Conservation (phyloP, 2,888 invertebrate genomes). For the Pachymerium ferrugineum region DNA sequence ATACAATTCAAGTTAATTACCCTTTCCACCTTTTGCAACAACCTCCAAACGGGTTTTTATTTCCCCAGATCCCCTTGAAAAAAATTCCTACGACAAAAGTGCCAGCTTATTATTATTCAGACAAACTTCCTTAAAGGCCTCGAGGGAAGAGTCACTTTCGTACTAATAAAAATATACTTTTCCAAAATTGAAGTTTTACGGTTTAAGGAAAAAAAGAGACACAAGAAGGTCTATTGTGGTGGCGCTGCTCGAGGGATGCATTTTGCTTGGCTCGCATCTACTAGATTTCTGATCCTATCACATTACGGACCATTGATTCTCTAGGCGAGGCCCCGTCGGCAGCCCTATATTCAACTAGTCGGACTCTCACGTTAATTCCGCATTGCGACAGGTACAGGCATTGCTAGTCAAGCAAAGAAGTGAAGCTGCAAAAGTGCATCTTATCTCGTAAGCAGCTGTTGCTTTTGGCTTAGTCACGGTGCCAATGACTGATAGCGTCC, state of each 20-base stretch:
- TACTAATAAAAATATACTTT: constrained; percentile 13
- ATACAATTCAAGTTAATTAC: too few species aligned
- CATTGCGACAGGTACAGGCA: not conserved
- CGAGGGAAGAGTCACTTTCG: constrained; percentile 3
- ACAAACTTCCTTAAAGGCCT: not conserved
- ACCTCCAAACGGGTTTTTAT: too few species aligned
- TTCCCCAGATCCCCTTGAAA: not conserved
- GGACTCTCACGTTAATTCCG: not conserved
- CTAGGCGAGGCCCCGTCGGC: not conserved
- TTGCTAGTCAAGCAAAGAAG: not conserved
- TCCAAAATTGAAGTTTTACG: constrained; percentile 4
- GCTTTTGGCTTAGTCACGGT: not conserved
- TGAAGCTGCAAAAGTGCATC: not conserved
- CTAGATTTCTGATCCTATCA: constrained; percentile 9
- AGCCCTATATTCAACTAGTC: not conserved
- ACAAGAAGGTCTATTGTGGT: not conserved
- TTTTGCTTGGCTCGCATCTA: not conserved
- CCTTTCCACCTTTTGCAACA: not conserved
- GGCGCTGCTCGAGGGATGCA: constrained; percentile 1
- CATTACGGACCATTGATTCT: constrained; percentile 5
- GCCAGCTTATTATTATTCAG: not conserved
- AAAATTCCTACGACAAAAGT: not conserved
- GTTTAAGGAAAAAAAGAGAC: not conserved
- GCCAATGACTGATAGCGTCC: not conserved
- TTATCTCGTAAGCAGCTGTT: not conserved